Evolutionary conservation across 2,113 vertebrate species (phyloP), one percentile per base, ranked within the genome.

Genomic region (Argyrosomus japonicus): DNA sequence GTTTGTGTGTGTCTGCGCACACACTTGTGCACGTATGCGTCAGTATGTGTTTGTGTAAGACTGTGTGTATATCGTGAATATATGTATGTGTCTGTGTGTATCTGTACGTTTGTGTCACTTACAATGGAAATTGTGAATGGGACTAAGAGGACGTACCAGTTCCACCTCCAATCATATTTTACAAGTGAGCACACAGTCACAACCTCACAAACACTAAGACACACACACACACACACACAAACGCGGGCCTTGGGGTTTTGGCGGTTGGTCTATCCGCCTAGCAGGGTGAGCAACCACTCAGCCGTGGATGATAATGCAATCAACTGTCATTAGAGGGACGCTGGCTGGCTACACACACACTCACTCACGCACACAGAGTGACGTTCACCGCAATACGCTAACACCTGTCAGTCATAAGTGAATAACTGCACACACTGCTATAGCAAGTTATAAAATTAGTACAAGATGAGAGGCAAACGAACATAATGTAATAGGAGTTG

Each of bases 291-390:
- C 77, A 90, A 79, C 81, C 85, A 89, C 83, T 93, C 83, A 89
- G 88, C 86, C 82, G 11, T 83, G 85, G 85, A 91, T 91, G 90
- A 92, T 92, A 91, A 91, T 88, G 88, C 86, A 93, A 92, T 92
- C 89, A 92, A 91, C 87, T 92, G 87, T 85, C 87, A 92, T 91
- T 91, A 91, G 83, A 86, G 77, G 57, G 68, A 72, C 18, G 53
- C 67, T 80, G 85, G 64, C 80, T 88, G 54, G 29, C 69, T 21
- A 23, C 40, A 73, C 25, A n/a, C 58, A 4, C 32, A 70, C 19
- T 60, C 43, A 60, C 43, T 47, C 14, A 47, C 67, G 70, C 32
- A 65, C 53, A 58, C 27, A 67, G 23, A 70, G 6, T 40, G 8
- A 8, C 7, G 1, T 32, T 32, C 32, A 6, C 32, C 40, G 60